These are phyloP conservation scores for Caenorhabditis uteleia DNA, from an alignment of 2,888 invertebrate species.

Conservation along the genomic window DNA sequence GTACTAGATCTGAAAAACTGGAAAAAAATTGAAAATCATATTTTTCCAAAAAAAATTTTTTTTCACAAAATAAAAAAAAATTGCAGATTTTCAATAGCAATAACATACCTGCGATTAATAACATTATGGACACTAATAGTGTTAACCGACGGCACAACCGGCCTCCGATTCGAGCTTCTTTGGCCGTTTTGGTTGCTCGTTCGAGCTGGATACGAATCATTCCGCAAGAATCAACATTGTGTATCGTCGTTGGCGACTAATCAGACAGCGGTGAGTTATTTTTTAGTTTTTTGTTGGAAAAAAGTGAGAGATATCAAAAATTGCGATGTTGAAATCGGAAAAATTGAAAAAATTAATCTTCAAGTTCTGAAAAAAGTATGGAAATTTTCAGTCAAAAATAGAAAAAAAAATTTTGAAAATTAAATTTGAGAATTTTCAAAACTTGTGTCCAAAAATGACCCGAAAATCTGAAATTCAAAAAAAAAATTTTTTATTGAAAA, in stretches of 20 bases:
- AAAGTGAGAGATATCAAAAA: no score
- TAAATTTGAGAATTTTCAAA: no score
- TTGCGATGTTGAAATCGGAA: background rate
- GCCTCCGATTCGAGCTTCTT: conserved; percentile 97
- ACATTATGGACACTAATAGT: conserved; percentile 58
- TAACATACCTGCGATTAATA: conserved; percentile 54
- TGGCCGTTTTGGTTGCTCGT: conserved; percentile 98
- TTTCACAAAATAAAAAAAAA: background rate
- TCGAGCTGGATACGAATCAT: conserved; percentile 93
- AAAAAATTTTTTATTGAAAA: no score
- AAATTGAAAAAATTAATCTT: no score
- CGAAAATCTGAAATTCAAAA: no score
- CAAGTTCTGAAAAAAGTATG: no score
- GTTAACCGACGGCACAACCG: conserved; percentile 76
- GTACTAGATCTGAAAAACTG: no score
- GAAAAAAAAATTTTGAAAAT: no score
- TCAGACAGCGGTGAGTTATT: conserved; percentile 31
- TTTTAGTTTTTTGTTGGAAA: background rate
- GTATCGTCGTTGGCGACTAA: conserved; percentile 40
- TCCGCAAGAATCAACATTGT: conserved; percentile 86
- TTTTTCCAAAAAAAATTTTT: no score
- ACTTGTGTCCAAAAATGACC: no score
- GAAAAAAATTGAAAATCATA: background rate
- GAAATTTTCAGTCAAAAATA: no score
- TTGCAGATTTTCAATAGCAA: conserved; percentile 35